phyloP scores from a whole-genome alignment of 2,797 vertebrate genomes.

The Propithecus deckenii region DNA sequence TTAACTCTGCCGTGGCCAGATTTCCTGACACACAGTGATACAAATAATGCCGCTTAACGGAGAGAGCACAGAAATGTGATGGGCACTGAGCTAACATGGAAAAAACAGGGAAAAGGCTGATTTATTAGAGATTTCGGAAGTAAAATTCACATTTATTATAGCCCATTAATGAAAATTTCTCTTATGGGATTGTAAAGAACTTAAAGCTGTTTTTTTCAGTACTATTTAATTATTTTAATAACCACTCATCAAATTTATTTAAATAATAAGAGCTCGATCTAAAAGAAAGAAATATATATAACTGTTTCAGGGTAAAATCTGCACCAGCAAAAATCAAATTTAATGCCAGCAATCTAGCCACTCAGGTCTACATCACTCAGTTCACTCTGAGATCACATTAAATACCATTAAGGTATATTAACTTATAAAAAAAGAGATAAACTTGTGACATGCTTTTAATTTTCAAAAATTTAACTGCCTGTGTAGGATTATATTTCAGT shows the following conservation, averaged over 20 bases:
- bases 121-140: neutral
- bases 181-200: neutral
- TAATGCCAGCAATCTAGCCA: neutral
- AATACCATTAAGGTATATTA: neutral
- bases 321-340: neutral
- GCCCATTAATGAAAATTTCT: neutral
- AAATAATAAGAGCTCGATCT: neutral
- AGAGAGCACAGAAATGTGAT: neutral
- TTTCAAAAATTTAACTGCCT: conserved; percentile 19
- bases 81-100: fast-evolving
- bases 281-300: neutral
- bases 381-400: neutral
- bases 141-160: conserved; percentile 11
- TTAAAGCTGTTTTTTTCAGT: neutral
- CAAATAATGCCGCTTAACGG: neutral
- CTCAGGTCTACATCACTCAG: neutral
- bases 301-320: neutral
- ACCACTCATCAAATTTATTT: neutral
- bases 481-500: conserved; percentile 2
- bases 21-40: conserved; percentile 33
- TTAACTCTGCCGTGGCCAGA: fast-evolving
- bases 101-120: neutral
- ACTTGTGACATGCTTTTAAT: neutral
- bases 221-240: neutral
- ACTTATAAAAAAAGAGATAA: neutral